phyloP scores from a whole-genome alignment of 1,140 invertebrate species.

The Drosophila truncata region DNA sequence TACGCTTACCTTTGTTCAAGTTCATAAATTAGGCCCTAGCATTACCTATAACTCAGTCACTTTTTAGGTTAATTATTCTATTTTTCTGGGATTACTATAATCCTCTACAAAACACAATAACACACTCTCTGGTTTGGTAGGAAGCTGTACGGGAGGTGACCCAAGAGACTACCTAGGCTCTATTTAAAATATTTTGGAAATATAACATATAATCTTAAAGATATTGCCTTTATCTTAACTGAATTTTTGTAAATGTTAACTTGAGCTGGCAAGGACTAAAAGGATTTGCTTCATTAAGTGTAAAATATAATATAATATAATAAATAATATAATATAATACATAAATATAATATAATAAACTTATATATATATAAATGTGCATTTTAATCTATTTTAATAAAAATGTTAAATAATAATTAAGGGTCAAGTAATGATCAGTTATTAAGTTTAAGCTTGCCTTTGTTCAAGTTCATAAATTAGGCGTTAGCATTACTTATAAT shows the following conservation, averaged over 20 bases:
- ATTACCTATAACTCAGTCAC: background rate
- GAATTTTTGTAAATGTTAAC: background rate
- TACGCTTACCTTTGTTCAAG: background rate
- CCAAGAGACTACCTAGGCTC: too few relatives aligned
- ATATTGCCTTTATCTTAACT: background rate
- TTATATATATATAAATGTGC: background rate
- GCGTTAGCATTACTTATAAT: background rate
- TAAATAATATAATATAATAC: too few relatives aligned
- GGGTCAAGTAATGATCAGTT: too few relatives aligned
- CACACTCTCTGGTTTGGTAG: conserved; percentile 54
- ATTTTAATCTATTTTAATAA: background rate
- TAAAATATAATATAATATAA: too few relatives aligned
- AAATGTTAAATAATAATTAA: background rate
- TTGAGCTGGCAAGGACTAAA: background rate
- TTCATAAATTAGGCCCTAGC: background rate
- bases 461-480: background rate
- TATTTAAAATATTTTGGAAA: background rate
- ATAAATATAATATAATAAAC: too few relatives aligned
- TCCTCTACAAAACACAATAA: conserved; percentile 2
- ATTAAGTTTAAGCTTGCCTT: background rate
- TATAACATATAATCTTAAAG: background rate
- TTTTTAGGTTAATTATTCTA: background rate
- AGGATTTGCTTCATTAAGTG: background rate
- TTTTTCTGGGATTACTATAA: background rate
- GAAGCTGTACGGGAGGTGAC: background rate